These are phyloP conservation scores for Volucella inflata DNA, from an alignment of 2,888 invertebrate species.

Conservation along the genomic window DNA sequence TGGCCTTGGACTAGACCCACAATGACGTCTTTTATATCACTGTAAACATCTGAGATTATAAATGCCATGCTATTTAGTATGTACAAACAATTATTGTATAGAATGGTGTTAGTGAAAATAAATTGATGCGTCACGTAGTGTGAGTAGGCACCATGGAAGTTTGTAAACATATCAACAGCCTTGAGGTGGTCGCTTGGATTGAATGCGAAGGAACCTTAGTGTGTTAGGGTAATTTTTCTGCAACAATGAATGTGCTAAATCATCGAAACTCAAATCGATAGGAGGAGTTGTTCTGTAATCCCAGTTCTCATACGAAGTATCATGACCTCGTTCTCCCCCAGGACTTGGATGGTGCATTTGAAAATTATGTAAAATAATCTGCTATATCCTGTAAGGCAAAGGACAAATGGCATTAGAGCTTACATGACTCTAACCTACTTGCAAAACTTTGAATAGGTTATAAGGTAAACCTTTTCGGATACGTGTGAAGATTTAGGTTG, in stretches of 20 bases:
- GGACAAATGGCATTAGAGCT: constrained; percentile 30
- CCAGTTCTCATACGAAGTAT: too few species aligned
- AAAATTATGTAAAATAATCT: constrained; percentile 40
- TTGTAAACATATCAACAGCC: background rate
- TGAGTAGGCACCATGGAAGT: background rate
- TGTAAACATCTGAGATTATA: constrained; percentile 53
- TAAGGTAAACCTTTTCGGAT: constrained; percentile 36
- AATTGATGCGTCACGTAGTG: constrained; percentile 11
- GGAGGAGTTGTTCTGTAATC: background rate
- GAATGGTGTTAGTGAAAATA: constrained; percentile 16
- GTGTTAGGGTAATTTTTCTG: constrained; percentile 18
- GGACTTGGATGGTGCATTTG: constrained; percentile 33
- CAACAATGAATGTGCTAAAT: constrained; percentile 48
- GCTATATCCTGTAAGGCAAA: constrained; percentile 21
- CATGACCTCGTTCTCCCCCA: background rate
- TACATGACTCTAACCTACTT: constrained; percentile 36
- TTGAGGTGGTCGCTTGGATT: background rate
- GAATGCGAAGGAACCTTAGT: constrained; percentile 14
- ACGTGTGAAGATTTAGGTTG: constrained; percentile 19
- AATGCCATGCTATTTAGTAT: constrained; percentile 43
- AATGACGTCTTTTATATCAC: constrained; percentile 52
- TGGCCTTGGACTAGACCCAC: constrained; percentile 42
- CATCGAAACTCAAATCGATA: constrained; percentile 39
- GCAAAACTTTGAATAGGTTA: constrained; percentile 45
- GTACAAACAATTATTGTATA: constrained; percentile 39